Conservation (phyloP, 2,797 vertebrate species). For the Sarcophilus harrisii region DNA sequence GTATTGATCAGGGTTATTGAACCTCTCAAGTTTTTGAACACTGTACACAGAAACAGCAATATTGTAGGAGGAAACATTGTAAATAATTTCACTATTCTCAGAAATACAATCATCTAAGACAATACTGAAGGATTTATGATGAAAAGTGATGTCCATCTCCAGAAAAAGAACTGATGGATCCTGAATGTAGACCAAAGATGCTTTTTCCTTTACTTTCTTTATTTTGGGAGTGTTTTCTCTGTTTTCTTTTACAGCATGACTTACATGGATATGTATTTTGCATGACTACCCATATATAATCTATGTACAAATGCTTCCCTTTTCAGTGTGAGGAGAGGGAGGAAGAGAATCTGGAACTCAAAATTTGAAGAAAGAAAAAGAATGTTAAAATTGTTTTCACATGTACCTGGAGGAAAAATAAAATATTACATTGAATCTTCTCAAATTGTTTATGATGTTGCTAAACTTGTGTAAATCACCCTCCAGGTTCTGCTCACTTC, state of each 20-base stretch:
- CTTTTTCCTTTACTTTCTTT: not conserved
- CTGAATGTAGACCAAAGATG: not conserved
- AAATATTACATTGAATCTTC: not conserved
- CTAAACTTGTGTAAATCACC: not conserved
- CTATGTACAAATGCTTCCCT: not conserved
- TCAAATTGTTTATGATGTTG: not conserved
- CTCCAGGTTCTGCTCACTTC: not conserved
- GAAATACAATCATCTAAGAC: not conserved
- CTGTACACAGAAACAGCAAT: not conserved
- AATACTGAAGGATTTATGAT: not conserved
- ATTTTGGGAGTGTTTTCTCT: not conserved
- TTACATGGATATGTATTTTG: not conserved
- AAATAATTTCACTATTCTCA: not conserved
- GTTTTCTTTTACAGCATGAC: not conserved
- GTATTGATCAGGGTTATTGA: not conserved
- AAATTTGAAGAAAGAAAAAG: not conserved
- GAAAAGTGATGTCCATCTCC: not conserved
- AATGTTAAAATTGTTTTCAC: not conserved
- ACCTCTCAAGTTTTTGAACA: not conserved
- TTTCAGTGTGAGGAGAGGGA: not conserved
- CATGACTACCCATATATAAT: not conserved
- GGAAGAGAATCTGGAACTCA: not conserved
- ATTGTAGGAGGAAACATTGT: not conserved
- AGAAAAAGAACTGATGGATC: not conserved
- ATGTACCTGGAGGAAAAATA: not conserved